Evolutionary conservation across 2,113 vertebrate species (phyloP).

Genomic region (Podiceps cristatus): DNA sequence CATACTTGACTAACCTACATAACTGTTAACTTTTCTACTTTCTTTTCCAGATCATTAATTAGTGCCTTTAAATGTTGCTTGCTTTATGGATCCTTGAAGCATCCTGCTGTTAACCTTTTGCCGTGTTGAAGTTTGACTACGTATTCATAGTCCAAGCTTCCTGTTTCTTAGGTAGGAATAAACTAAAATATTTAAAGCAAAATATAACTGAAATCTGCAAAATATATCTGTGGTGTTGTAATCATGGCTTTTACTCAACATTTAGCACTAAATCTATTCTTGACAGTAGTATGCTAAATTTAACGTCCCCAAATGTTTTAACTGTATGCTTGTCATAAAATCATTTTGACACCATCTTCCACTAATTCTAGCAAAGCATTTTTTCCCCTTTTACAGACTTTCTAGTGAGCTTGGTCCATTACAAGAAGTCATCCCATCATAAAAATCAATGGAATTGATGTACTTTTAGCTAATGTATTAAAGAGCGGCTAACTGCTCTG

Average conservation of each 20-base stretch:
- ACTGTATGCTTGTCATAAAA: background rate
- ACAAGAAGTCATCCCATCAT: constrained; percentile 30
- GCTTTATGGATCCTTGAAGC: background rate
- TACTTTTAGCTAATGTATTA: constrained; percentile 63
- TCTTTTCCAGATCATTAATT: background rate
- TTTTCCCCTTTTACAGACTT: constrained; percentile 13
- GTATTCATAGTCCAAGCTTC: background rate
- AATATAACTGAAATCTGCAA: background rate
- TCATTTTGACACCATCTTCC: constrained; percentile 22
- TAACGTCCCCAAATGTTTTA: constrained; percentile 31
- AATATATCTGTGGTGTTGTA: background rate
- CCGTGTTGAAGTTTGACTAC: background rate
- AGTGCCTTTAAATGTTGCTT: background rate
- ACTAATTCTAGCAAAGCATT: background rate
- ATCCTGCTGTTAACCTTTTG: constrained; percentile 1
- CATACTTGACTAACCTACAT: background rate
- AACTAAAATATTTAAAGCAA: background rate
- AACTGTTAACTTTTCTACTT: background rate
- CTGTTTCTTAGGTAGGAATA: background rate
- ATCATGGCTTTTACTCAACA: background rate
- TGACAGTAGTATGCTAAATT: background rate
- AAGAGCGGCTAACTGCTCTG: constrained; percentile 59
- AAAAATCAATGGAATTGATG: constrained; percentile 67
- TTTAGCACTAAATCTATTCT: background rate
- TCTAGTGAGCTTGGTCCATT: constrained; percentile 37